These are phyloP conservation scores for Acholoe squamosa DNA, from an alignment of 2,888 invertebrate species.

Conservation along the genomic window DNA sequence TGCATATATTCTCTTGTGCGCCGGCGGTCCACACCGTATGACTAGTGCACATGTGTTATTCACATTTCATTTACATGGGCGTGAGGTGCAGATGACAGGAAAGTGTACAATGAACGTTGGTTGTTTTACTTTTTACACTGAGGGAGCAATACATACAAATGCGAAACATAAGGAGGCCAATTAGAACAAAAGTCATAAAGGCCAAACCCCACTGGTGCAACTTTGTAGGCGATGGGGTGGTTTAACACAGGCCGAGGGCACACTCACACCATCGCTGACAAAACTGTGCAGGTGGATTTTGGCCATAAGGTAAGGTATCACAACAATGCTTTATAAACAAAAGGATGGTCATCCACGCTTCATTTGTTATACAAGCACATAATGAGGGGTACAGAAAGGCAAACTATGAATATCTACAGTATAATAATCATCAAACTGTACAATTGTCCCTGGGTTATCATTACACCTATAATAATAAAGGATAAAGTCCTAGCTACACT, in stretches of 20 bases:
- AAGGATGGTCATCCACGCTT: not conserved
- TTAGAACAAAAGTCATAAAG: not conserved
- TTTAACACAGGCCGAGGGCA: too few relatives aligned
- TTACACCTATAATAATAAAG: not conserved
- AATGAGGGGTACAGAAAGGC: not conserved
- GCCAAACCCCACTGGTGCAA: too few relatives aligned
- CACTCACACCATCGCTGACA: too few relatives aligned
- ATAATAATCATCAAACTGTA: not conserved
- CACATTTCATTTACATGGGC: not conserved
- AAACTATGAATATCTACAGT: not conserved
- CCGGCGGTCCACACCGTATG: conserved; percentile 31
- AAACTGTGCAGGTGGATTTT: too few relatives aligned
- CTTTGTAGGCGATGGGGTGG: too few relatives aligned
- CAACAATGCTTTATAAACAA: conserved; percentile 21
- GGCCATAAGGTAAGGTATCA: not conserved
- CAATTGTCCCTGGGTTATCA: not conserved
- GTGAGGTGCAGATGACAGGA: not conserved
- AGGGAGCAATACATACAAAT: not conserved
- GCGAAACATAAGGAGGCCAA: not conserved
- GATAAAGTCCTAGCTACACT: not conserved
- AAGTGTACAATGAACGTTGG: not conserved
- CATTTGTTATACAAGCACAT: not conserved
- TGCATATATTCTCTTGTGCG: not conserved
- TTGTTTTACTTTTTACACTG: not conserved
- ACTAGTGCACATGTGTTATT: not conserved